Evolutionary conservation across 23 tunicate species (phyloP).

Genomic region (Oikopleura albicans): DNA sequence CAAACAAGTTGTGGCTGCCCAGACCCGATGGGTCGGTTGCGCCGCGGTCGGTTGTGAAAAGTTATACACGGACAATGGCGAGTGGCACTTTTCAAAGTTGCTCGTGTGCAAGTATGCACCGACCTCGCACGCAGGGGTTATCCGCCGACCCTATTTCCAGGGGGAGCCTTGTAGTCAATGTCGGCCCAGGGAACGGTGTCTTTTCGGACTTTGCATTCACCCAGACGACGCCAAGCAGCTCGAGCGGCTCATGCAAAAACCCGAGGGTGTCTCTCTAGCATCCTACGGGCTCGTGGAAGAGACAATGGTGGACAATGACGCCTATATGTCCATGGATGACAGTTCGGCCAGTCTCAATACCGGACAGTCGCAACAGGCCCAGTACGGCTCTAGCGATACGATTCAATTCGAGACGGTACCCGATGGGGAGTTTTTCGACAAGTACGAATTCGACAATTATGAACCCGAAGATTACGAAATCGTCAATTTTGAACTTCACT

Average conservation of each 20-base stretch:
- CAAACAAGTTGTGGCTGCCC: slow-evolving; percentile 8
- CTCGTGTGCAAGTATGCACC: slow-evolving; percentile 14
- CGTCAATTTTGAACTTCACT: background rate
- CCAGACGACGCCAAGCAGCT: slow-evolving; percentile 12
- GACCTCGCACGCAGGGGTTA: background rate
- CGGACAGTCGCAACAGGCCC: background rate
- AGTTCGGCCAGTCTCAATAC: background rate
- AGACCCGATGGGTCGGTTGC: slow-evolving; percentile 9
- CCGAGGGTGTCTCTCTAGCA: background rate
- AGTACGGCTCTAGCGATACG: no score
- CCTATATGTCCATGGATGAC: background rate
- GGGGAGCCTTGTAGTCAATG: background rate
- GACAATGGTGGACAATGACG: background rate
- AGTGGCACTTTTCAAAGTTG: slow-evolving; percentile 6
- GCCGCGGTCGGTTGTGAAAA: slow-evolving; percentile 15
- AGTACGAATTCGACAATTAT: background rate
- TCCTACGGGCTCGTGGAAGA: background rate
- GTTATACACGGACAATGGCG: background rate
- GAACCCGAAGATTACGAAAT: background rate
- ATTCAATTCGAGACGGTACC: background rate
- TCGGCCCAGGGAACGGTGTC: slow-evolving; percentile 6
- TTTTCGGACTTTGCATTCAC: slow-evolving; percentile 11
- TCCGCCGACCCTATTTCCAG: background rate
- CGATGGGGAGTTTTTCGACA: background rate
- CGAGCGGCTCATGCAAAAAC: background rate